Evolutionary conservation across 2,797 vertebrate species (phyloP).

Genomic region (Hydrophis major): DNA sequence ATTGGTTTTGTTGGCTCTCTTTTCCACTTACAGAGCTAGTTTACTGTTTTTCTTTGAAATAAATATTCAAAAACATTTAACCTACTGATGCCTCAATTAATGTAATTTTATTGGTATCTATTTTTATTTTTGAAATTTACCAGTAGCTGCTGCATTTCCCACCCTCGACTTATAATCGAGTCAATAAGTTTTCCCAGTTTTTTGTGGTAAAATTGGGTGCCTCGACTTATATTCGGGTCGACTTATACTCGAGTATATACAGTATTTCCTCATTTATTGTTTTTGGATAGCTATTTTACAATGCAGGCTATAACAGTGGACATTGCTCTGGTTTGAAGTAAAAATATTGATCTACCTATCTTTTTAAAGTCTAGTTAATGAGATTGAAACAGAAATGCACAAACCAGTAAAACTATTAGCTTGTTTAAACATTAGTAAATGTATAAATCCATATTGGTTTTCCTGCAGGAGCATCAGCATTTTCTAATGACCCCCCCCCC

Average conservation of each 20-base stretch:
- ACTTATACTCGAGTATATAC: no score
- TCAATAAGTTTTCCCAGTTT: no score
- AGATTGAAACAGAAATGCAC: conserved; percentile 32
- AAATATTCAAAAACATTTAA: no score
- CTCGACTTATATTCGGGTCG: no score
- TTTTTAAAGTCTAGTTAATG: conserved; percentile 1
- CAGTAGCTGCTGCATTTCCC: not conserved
- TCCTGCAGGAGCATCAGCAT: conserved; percentile 14
- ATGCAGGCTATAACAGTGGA: not conserved
- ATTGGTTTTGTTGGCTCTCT: no score
- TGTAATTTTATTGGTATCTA: no score
- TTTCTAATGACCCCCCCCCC: conserved; percentile 1
- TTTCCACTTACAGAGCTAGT: no score
- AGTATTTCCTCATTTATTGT: not conserved
- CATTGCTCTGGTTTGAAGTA: not conserved
- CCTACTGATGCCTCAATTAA: no score
- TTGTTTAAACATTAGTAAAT: conserved; percentile 33
- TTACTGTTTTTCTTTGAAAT: no score
- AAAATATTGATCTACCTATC: conserved; percentile 24
- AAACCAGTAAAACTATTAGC: not conserved
- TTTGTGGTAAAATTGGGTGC: no score
- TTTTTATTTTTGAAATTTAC: no score
- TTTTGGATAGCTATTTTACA: not conserved
- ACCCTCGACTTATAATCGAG: no score
- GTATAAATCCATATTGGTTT: conserved; percentile 13